Conservation (phyloP, 2,113 vertebrate species). For the Conger conger region DNA sequence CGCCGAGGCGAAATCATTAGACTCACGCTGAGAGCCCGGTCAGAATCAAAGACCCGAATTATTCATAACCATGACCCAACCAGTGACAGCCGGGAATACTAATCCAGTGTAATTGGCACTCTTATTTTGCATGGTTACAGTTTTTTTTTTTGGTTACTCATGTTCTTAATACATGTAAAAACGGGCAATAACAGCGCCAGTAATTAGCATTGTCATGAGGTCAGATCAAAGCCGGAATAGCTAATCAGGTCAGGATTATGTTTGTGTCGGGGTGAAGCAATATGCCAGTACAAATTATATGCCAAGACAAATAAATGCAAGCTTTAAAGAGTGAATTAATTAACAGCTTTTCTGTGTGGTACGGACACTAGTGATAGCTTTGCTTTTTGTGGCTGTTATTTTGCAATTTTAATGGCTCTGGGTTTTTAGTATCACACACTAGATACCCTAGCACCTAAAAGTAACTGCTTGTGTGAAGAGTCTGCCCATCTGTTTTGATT, state of each 20-base stretch:
- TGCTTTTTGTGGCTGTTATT: background rate
- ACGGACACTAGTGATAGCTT: background rate
- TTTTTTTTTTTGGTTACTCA: too few relatives aligned
- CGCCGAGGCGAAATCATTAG: background rate
- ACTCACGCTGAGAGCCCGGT: background rate
- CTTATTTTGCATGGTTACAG: background rate
- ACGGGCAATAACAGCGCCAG: background rate
- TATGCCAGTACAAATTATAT: background rate
- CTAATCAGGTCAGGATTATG: background rate
- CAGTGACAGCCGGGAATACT: background rate
- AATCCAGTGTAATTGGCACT: background rate
- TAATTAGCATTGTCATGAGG: background rate
- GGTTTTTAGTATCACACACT: background rate
- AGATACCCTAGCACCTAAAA: too few relatives aligned
- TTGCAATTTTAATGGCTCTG: background rate
- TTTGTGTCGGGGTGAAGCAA: background rate
- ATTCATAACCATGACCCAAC: conserved; percentile 6
- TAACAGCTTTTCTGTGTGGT: background rate
- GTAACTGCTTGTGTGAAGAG: too few relatives aligned
- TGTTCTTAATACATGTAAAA: background rate
- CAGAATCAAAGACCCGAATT: background rate
- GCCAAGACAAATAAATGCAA: too few relatives aligned
- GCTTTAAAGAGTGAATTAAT: background rate
- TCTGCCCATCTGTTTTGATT: too few relatives aligned
- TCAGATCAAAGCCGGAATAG: background rate